Base-by-base conservation (phyloP, 1,140 invertebrate genomes). In the Branchinecta lynchi region DNA sequence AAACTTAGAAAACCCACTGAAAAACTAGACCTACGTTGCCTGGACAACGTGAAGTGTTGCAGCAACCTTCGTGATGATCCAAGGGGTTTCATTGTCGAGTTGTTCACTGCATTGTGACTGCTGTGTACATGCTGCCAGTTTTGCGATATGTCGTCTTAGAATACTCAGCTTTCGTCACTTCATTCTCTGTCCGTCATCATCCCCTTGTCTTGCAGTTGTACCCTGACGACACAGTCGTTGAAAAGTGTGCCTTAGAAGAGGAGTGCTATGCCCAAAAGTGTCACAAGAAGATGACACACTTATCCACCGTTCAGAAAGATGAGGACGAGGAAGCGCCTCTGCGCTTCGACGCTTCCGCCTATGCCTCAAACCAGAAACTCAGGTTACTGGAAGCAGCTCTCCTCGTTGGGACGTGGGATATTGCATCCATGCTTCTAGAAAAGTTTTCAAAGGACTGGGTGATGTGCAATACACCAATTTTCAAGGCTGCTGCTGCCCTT, bases 291-390 rank as follows among this genome's bases (percentile, higher is more conserved):
- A 82, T 95, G 51, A 89, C 87, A 76, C 85, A 94, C 43, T 89
- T 96, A 60, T 89, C 86, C 44, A 89, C 89, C 9, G 90, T 90
- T 81, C 85, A 87, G 74, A 86, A 89, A 72, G 89, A 92, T 71
- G 81, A 83, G 45, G 79, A 80, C 73, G 85, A 88, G 76, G 77
- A 79, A 71, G 87, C 32, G 15, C 10, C 43, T 70, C 70, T 69
- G 15, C 7, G 15, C 10, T 44, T 43, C 44, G 43, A 67, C 44
- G 15, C 43, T 68, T 68, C 15, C 12, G 44, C 32, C 44, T 43
- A 87, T 76, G 80, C 82, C 76, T 82, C 79, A 70, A 98, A 99
- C 81, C 95, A 98, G 79, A 98, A 98, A 78, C 85, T 98, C 74
- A 89, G 91, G 51, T 80, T 99, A 7, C 89, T 90, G 76, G 89